phyloP scores from a whole-genome alignment of 2,888 invertebrate species.

The Acanthosepion pharaonis region DNA sequence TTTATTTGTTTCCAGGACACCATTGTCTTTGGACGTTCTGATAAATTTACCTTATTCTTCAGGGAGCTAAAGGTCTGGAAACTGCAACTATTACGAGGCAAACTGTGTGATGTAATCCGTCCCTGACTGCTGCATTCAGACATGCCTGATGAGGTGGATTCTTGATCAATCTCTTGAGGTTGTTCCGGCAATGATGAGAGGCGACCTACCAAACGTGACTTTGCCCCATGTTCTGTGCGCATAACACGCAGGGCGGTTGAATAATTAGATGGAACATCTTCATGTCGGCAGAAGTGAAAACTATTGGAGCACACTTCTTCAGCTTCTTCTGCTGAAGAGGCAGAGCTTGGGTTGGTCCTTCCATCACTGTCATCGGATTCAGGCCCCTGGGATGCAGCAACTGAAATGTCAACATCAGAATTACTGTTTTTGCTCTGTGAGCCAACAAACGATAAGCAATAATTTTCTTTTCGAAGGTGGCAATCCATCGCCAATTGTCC shows the following conservation, averaged over 20 bases:
- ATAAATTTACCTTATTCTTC: slow-evolving; percentile 12
- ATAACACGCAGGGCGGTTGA: neutral
- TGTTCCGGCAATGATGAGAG: slow-evolving; percentile 45
- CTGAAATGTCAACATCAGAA: slow-evolving; percentile 65
- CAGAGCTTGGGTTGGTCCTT: slow-evolving; percentile 52
- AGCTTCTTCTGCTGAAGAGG: slow-evolving; percentile 61
- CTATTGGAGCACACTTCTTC: slow-evolving; percentile 68
- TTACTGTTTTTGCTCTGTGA: slow-evolving; percentile 62
- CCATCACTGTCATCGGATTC: slow-evolving; percentile 52
- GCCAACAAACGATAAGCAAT: slow-evolving; percentile 67
- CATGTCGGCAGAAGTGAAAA: slow-evolving; percentile 64
- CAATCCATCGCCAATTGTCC: slow-evolving; percentile 64
- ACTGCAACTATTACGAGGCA: slow-evolving; percentile 11
- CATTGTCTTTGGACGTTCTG: slow-evolving; percentile 49
- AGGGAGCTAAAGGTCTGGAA: slow-evolving; percentile 41
- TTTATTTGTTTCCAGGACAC: slow-evolving; percentile 66
- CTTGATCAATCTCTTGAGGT: neutral
- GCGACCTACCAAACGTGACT: slow-evolving; percentile 24
- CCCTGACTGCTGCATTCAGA: slow-evolving; percentile 40
- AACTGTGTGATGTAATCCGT: slow-evolving; percentile 39
- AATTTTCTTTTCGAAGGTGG: slow-evolving; percentile 67
- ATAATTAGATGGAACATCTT: slow-evolving; percentile 12
- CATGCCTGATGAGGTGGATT: slow-evolving; percentile 38
- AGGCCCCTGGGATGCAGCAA: slow-evolving; percentile 47
- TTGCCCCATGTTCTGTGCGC: neutral